Percentiles rank a stretch among this genome's conserved stretches.
These are phyloP conservation scores for Pipistrellus pipistrellus DNA, from an alignment of 2,797 vertebrate species.

Conservation along the genomic window DNA sequence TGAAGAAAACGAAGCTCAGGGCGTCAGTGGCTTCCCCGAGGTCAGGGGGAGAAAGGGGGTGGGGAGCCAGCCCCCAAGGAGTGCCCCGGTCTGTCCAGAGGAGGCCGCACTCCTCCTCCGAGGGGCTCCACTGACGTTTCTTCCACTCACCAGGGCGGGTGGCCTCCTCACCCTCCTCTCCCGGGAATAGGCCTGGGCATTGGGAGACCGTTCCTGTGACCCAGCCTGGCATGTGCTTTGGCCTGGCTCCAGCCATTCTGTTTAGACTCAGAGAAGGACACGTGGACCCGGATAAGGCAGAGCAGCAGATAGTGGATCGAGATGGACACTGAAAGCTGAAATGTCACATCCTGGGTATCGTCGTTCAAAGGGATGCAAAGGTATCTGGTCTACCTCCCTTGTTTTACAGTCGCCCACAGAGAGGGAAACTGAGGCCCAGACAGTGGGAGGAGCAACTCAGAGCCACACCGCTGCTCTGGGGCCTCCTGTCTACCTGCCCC, in stretches of 20 bases:
- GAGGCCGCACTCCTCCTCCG: not conserved
- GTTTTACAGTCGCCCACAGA: slow-evolving; percentile 48
- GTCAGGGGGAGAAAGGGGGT: not conserved
- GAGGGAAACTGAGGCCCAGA: slow-evolving; percentile 10
- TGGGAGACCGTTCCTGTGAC: not conserved
- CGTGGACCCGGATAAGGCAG: not conserved
- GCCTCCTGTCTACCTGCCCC: not conserved
- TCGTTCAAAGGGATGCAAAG: not conserved
- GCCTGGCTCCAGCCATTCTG: not conserved
- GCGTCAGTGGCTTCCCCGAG: not conserved
- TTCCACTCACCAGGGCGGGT: rapidly evolving
- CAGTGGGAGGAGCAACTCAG: not conserved
- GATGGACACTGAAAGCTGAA: not conserved
- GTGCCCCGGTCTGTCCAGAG: not conserved
- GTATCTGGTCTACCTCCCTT: not conserved
- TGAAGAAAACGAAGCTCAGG: not conserved
- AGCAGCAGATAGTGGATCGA: not conserved
- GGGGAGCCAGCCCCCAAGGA: not conserved
- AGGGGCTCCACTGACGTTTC: not conserved
- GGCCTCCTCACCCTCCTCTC: not conserved
- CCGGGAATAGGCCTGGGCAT: not conserved
- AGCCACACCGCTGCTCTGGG: not conserved
- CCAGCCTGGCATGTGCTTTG: not conserved
- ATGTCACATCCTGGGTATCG: not conserved
- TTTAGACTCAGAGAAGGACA: not conserved